Percentiles rank a stretch among this genome's conserved stretches.
Conservation (phyloP, 30 jellyfish, hydroid and myxozoan species). For the Calvadosia cruxmelitensis region DNA sequence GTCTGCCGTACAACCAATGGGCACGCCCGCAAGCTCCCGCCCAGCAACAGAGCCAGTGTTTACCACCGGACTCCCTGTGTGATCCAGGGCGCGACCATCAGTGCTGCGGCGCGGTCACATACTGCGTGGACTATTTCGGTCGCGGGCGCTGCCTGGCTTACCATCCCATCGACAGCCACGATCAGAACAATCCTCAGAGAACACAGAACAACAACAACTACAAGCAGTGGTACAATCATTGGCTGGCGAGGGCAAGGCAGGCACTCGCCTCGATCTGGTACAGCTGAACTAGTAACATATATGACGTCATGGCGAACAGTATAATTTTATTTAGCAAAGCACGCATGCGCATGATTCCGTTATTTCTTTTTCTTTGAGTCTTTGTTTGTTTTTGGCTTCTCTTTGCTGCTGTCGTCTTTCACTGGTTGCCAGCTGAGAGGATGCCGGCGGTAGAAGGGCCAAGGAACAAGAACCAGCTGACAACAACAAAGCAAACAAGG, state of each 20-base stretch:
- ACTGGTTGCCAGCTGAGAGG: slow-evolving; percentile 71
- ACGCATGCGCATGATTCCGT: slow-evolving; percentile 20
- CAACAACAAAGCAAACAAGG: neutral
- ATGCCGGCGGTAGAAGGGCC: slow-evolving; percentile 91
- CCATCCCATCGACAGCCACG: slow-evolving; percentile 27
- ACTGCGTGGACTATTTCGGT: slow-evolving; percentile 91
- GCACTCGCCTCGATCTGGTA: slow-evolving; percentile 1
- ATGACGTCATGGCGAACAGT: neutral
- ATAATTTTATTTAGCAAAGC: no score
- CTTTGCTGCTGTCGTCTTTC: slow-evolving; percentile 27
- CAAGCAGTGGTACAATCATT: slow-evolving; percentile 27
- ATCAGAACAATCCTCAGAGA: slow-evolving; percentile 34
- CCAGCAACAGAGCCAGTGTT: slow-evolving; percentile 15
- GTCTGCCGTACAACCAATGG: neutral
- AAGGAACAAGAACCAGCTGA: slow-evolving; percentile 83
- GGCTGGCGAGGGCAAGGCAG: slow-evolving; percentile 14
- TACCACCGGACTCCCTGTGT: slow-evolving; percentile 75
- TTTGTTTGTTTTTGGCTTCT: slow-evolving; percentile 24
- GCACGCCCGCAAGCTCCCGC: neutral
- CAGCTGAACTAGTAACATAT: neutral
- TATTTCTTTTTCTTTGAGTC: slow-evolving; percentile 33
- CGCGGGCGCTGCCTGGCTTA: slow-evolving; percentile 74
- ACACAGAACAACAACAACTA: slow-evolving; percentile 47
- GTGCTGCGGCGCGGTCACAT: slow-evolving; percentile 91
- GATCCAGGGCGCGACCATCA: slow-evolving; percentile 77